Percentiles rank a stretch among this genome's conserved stretches.
These are phyloP conservation scores for Eumacrocentrus americanus DNA, from an alignment of 2,888 invertebrate genomes.

Conservation along the genomic window DNA sequence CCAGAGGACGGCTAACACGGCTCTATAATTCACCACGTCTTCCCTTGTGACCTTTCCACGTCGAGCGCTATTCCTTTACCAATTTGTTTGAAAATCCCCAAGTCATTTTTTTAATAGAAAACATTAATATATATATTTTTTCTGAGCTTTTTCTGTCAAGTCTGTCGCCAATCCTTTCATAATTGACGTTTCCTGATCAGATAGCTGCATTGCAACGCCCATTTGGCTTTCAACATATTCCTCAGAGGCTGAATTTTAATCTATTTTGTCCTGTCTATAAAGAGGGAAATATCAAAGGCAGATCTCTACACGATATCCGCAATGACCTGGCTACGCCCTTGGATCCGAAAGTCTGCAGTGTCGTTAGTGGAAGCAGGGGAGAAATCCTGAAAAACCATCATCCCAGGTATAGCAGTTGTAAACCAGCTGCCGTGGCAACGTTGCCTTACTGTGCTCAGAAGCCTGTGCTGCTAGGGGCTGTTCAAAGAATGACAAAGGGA, in stretches of 20 bases:
- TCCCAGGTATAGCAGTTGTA: conserved; percentile 1
- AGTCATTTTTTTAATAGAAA: neutral
- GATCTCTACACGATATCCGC: neutral
- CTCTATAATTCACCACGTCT: conserved; percentile 10
- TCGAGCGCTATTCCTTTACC: neutral
- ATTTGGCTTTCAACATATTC: too few relatives aligned
- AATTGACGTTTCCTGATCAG: too few relatives aligned
- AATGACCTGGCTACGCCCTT: neutral
- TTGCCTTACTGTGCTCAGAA: conserved; percentile 16
- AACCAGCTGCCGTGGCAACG: conserved; percentile 36
- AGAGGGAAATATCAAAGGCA: neutral
- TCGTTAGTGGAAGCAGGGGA: neutral
- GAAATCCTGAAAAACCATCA: conserved; percentile 39
- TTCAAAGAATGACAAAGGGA: conserved; percentile 48
- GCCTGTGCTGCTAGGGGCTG: conserved; percentile 36
- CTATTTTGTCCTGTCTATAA: too few relatives aligned
- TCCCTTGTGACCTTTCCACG: neutral
- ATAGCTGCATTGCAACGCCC: too few relatives aligned
- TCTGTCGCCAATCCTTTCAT: too few relatives aligned
- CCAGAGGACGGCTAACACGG: neutral
- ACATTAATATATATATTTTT: neutral
- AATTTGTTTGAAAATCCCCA: too few relatives aligned
- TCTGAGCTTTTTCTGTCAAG: neutral
- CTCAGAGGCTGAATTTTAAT: too few relatives aligned
- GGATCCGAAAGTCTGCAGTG: conserved; percentile 9